Evolutionary conservation across 2,797 vertebrate species (phyloP), one percentile per base, ranked within the genome.

Genomic region (Odontamblyopus lacepedii): DNA sequence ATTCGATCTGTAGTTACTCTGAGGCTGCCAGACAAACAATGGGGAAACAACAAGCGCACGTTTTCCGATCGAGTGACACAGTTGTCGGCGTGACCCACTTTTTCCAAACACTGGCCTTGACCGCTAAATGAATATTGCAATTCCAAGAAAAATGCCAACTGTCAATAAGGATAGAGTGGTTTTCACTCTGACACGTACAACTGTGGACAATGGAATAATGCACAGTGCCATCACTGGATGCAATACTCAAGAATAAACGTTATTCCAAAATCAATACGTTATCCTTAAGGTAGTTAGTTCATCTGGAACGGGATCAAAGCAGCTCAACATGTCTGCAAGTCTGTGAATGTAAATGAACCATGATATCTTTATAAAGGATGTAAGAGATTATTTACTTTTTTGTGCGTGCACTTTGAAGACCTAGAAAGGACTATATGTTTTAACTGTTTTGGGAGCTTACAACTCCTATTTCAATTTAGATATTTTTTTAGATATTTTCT

Each of bases 71-170:
- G 26, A 50, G 53, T 1, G 51, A 63, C 4, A 55, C 11, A 7
- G 73, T 32, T 38, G 50, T 63, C 27, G 74, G 69, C 26, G 30
- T 80, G 80, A 89, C 83, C 89, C 73, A 87, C 68, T 88, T 91
- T 15, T 62, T 65, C n/a, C 63, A 66, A 72, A 69, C 79, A 76
- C 74, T 79, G 61, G 57, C 78, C 79, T 76, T 71, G 69, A 56
- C 78, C 64, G 16, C 65, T 61, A 76, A 38, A 63, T 57, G 76
- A 73, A 72, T 27, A 26, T 63, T 70, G 29, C 0, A 44, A 79
- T 81, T 82, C 73, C 76, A 72, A 85, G 77, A 84, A 75, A 83
- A 75, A 83, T 66, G 72, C 80, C 79, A 81, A 59, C 69, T 62
- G 67, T 86, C 77, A 51, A 72, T 88, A 84, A 71, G 62, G 55